Base-by-base conservation (phyloP, 2,888 invertebrate species). In the Dolomedes plantarius region DNA sequence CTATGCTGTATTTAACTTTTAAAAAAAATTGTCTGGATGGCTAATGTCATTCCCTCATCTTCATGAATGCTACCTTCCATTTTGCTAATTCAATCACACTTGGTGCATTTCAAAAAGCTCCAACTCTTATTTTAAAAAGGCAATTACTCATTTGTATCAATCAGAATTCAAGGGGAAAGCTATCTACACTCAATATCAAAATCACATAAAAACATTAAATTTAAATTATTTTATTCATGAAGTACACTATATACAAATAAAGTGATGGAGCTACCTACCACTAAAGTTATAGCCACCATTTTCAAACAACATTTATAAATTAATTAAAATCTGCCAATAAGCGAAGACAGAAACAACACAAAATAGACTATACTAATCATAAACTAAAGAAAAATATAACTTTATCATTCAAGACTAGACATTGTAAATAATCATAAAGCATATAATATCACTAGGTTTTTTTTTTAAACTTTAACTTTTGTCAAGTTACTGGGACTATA, bases 191-290 rank as follows among this genome's bases (percentile, higher is more conserved):
- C 16, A 9, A 36, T 36, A 36, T 6, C 19, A 9, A 36, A 36
- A 36, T 6, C 19, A 9, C 2, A 65, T 29, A 67, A 36, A 32
- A 19, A 6, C n/a, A 36, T 31, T 36, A 19, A 36, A 32, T 76
- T 83, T 77, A 77, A 85, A 77, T 82, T 72, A 77, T 77, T 85
- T 85, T 85, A 85, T 85, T 85, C 77, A 81, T 74, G 67, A 73
- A 46, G 76, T 27, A 72, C 73, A 85, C 72, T 77, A 77, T 85
- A 50, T 77, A 85, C 83, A 85, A 73, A 85, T n/a, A 73, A 77
- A 67, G 73, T 73, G 83, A 85, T 85, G 83, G 83, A 85, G 83
- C 83, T 85, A 85, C 83, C 83, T 85, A 85, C 83, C 83, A 85
- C 83, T 85, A 83, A 74, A 85, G 32, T 80, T 82, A 83, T 83